Percentiles rank a stretch among this genome's conserved stretches.
Evolutionary conservation across 2,797 vertebrate genomes (phyloP).

Genomic region (Cyprinodon diabolis): DNA sequence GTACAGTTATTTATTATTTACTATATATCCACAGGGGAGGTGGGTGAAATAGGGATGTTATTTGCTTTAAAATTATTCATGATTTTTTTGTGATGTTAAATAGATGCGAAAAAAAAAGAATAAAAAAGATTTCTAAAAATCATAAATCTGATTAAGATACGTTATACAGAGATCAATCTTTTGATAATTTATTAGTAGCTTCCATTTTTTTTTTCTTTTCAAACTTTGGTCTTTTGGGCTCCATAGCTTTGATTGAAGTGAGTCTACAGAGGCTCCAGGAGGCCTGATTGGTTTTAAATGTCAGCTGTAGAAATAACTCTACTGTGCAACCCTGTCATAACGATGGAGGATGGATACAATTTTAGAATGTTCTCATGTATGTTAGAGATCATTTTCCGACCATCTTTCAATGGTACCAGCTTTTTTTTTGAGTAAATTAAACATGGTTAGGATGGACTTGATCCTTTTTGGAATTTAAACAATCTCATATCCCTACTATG

Average conservation of each 20-base stretch:
- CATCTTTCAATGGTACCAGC: neutral
- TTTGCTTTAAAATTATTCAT: neutral
- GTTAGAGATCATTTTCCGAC: neutral
- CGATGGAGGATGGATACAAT: slow-evolving; percentile 20
- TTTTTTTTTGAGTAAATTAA: neutral
- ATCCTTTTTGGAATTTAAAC: neutral
- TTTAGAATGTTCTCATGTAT: neutral
- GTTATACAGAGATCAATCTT: neutral
- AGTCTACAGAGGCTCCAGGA: slow-evolving; percentile 14
- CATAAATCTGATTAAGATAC: neutral
- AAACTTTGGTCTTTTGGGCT: slow-evolving; percentile 12
- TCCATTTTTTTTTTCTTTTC: neutral
- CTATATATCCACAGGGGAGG: neutral
- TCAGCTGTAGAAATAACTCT: slow-evolving; percentile 21
- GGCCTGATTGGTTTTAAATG: slow-evolving; percentile 35
- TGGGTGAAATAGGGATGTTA: neutral
- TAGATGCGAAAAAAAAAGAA: neutral
- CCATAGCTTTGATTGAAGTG: slow-evolving; percentile 4
- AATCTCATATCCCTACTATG: neutral
- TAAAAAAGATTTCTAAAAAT: neutral
- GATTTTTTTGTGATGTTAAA: neutral
- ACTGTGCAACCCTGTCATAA: slow-evolving; percentile 21
- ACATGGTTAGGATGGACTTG: neutral
- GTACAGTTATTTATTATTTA: neutral
- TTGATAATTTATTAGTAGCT: neutral